Conservation (phyloP, 2,113 vertebrate genomes). For the Xyrauchen texanus region DNA sequence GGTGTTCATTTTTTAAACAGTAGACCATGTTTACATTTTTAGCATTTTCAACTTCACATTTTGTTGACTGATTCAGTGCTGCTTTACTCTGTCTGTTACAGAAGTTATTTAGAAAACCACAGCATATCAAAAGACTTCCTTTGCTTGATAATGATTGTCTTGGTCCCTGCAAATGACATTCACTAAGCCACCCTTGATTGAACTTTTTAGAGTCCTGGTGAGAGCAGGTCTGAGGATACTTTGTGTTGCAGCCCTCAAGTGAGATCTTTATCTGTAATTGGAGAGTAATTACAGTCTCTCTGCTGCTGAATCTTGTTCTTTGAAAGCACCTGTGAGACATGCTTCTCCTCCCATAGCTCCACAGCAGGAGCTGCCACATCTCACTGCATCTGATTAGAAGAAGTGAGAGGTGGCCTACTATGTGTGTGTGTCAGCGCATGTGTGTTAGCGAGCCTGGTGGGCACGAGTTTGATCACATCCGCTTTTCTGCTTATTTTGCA, state of each 20-base stretch:
- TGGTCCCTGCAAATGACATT: constrained; percentile 17
- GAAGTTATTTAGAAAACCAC: background rate
- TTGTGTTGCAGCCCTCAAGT: constrained; percentile 48
- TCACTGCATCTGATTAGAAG: constrained; percentile 65
- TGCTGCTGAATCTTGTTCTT: constrained; percentile 57
- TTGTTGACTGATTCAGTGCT: background rate
- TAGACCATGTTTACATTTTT: background rate
- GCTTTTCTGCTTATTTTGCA: constrained; percentile 75
- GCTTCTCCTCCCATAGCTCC: constrained; percentile 65
- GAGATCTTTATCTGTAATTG: constrained; percentile 74
- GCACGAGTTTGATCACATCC: constrained; percentile 67
- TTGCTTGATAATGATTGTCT: background rate
- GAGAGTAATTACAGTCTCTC: constrained; percentile 68
- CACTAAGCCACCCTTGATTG: constrained; percentile 12
- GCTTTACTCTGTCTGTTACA: constrained; percentile 14
- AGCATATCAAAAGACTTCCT: background rate
- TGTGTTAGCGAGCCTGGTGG: constrained; percentile 68
- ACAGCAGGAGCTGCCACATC: constrained; percentile 56
- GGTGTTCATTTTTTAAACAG: background rate
- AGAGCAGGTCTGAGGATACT: constrained; percentile 29
- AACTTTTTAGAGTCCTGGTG: constrained; percentile 17
- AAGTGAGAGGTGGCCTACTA: constrained; percentile 22
- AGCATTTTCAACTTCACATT: background rate
- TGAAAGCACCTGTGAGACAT: constrained; percentile 72
- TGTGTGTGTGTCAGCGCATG: constrained; percentile 40